Base-by-base conservation (phyloP, 2,888 invertebrate species). In the Sminthurinus aureus region DNA sequence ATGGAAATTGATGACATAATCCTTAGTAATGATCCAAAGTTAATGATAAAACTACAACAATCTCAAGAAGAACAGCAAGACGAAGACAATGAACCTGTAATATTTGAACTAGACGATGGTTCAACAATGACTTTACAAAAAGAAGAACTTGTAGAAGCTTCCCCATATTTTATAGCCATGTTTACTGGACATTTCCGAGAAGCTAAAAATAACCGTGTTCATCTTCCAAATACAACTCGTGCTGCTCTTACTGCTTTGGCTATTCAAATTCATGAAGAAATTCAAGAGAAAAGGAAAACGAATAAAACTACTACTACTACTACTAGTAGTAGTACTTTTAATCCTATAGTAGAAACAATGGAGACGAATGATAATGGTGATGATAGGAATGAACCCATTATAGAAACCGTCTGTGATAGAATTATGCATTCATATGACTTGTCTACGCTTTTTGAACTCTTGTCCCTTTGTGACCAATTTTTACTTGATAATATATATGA, bases 91-190 rank as follows among this genome's bases (percentile, higher is more conserved):
- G 38, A 69, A 3, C 15, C 24, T 8, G 83, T 83, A n/a, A 51
- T 64, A 11, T 83, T 78, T 58, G 71, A 77, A 58, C 50, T 83
- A 15, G 77, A 77, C 26, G 83, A 83, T 38, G 71, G 71, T n/a
- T 58, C 26, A 18, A 67, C 50, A 24, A 13, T 78, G 18, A 71
- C 15, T 69, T 50, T 83, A 38, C 78, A 67, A 13, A 83, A 83
- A 64, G 73, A 83, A 38, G 69, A 22, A 22, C 51, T 83, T 69
- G 69, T 64, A 0, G 69, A 77, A 18, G 71, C 78, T 38, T 83
- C 83, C 20, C 83, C 83, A 9, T 78, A 73, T 11, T 83, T 83
- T 73, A 11, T 26, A 1, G 78, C 78, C 11, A 83, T 83, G 83
- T 71, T 83, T 38, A 71, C 71, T 50, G 83, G 83, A 22, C 77